phyloP scores from a whole-genome alignment of 1,140 invertebrate genomes.

The Littorina saxatilis region DNA sequence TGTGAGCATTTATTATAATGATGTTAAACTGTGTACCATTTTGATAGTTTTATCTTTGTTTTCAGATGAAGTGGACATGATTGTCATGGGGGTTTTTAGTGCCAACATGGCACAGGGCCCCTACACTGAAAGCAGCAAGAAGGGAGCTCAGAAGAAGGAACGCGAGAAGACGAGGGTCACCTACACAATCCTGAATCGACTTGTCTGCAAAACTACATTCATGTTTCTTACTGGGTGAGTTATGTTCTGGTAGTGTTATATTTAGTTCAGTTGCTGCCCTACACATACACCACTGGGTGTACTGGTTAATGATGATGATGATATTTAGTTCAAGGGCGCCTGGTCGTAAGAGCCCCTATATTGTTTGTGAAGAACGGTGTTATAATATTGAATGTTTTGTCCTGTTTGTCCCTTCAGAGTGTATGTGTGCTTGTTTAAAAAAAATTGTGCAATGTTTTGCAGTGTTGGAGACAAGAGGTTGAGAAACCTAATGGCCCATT shows the following conservation, averaged over 20 bases:
- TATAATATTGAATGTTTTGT: too few relatives aligned
- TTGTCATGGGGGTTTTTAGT: background rate
- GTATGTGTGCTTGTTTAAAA: background rate
- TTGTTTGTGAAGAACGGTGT: background rate
- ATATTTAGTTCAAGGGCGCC: background rate
- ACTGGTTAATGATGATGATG: background rate
- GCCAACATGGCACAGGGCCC: background rate
- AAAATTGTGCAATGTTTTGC: slow-evolving; percentile 8
- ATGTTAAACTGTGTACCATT: too few relatives aligned
- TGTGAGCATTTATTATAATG: background rate
- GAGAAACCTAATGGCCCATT: slow-evolving; percentile 34
- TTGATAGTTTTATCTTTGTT: too few relatives aligned
- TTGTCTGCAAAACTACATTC: background rate
- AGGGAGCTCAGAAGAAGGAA: background rate
- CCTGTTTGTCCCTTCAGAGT: too few relatives aligned
- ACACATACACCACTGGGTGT: background rate
- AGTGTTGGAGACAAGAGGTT: slow-evolving; percentile 36
- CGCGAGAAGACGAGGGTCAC: background rate
- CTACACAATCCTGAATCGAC: background rate
- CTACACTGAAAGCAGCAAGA: background rate
- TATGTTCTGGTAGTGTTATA: background rate
- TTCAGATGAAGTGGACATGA: too few relatives aligned
- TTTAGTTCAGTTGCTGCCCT: background rate
- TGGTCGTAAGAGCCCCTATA: background rate
- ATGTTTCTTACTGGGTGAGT: background rate